These are phyloP conservation scores for Gymnogyps californianus DNA, from an alignment of 2,113 vertebrate genomes.

Conservation along the genomic window DNA sequence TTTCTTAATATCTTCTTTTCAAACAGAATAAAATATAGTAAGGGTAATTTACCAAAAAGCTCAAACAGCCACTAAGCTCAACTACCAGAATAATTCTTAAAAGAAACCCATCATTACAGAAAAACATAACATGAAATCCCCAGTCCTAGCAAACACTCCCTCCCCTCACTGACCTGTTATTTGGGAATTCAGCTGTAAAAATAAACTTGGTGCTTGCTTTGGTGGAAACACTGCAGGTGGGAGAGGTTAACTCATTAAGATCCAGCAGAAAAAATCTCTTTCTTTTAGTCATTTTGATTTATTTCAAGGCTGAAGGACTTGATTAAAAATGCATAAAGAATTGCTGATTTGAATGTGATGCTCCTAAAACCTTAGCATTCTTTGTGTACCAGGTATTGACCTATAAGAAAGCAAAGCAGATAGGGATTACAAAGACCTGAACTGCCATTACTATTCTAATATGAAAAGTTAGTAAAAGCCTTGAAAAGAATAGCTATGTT, in stretches of 20 bases:
- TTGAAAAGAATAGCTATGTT: not conserved
- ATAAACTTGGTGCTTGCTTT: not conserved
- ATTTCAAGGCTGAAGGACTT: not conserved
- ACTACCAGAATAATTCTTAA: not conserved
- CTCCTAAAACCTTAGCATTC: not conserved
- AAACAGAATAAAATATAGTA: not conserved
- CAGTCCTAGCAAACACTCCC: not conserved
- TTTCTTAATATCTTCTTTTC: not conserved
- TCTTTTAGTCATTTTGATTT: not conserved
- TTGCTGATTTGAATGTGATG: not conserved
- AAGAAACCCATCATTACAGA: not conserved
- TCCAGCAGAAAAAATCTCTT: not conserved
- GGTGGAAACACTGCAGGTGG: not conserved
- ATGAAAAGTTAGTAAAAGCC: not conserved
- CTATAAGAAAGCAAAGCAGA: not conserved
- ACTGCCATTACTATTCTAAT: not conserved
- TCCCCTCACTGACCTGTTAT: not conserved
- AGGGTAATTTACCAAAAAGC: not conserved
- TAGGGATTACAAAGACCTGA: not conserved
- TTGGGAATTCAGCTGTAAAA: constrained; percentile 8
- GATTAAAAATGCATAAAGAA: not conserved
- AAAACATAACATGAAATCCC: not conserved
- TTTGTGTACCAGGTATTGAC: not conserved
- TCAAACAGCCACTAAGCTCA: not conserved
- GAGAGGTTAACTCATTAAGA: not conserved